phyloP scores from a whole-genome alignment of 2,797 vertebrate species.

The Danio tinwini region DNA sequence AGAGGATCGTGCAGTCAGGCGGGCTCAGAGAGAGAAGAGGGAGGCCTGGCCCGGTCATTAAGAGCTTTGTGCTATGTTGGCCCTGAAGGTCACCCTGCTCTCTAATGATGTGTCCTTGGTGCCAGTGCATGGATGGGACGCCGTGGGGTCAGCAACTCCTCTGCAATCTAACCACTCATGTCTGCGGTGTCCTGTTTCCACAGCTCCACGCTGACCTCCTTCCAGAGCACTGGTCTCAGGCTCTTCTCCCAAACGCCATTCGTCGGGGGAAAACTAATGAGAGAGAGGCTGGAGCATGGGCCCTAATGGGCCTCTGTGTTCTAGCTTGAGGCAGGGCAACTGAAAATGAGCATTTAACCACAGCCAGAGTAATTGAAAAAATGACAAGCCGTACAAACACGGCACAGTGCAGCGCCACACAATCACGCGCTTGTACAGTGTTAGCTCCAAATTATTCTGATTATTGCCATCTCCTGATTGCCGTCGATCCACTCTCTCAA shows the following conservation, averaged over 20 bases:
- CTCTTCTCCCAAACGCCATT: conserved; percentile 62
- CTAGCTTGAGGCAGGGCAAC: conserved; percentile 77
- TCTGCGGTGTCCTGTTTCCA: conserved; percentile 49
- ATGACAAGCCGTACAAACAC: conserved; percentile 77
- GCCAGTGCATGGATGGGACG: conserved; percentile 57
- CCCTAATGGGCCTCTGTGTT: conserved; percentile 80
- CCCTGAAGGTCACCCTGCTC: conserved; percentile 73
- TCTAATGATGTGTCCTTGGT: conserved; percentile 66
- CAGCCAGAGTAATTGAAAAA: conserved; percentile 83
- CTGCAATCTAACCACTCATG: conserved; percentile 70
- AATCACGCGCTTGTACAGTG: conserved; percentile 53
- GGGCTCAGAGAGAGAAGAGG: conserved; percentile 31
- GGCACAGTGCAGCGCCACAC: conserved; percentile 42
- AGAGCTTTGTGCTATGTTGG: conserved; percentile 46
- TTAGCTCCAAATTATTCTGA: conserved; percentile 76
- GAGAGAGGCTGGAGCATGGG: conserved; percentile 77
- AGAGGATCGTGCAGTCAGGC: conserved; percentile 38
- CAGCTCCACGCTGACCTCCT: conserved; percentile 78
- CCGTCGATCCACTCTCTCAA: conserved; percentile 56
- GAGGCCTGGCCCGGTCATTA: conserved; percentile 51
- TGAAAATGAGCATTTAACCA: conserved; percentile 84
- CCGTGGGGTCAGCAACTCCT: conserved; percentile 68
- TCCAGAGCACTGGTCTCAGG: conserved; percentile 65
- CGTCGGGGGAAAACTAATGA: conserved; percentile 80
- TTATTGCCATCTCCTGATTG: conserved; percentile 78